A percentile compares a stretch with the other conserved stretches of the same genome.
Evolutionary conservation across 30 jellyfish, hydroid and myxozoan species (phyloP).

Genomic region (Morbakka virulenta): DNA sequence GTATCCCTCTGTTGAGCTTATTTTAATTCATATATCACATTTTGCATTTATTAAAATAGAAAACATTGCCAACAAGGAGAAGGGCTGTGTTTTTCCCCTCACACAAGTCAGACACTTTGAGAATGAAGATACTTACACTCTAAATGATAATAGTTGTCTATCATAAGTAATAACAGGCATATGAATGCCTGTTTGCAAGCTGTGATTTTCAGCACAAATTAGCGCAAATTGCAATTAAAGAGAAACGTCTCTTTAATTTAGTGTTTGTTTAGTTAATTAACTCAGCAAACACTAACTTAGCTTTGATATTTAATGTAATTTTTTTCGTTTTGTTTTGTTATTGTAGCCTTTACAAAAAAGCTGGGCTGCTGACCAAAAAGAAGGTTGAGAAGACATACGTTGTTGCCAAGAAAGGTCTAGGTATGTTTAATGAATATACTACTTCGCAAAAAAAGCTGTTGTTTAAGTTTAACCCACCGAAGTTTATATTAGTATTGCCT

Average conservation of each 20-base stretch:
- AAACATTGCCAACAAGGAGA: no score
- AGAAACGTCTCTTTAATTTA: no score
- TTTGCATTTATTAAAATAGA: no score
- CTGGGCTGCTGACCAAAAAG: conserved; percentile 80
- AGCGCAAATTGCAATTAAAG: background rate
- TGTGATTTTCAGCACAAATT: background rate
- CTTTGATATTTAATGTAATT: background rate
- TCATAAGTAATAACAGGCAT: no score
- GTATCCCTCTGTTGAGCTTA: no score
- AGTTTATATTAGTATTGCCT: no score
- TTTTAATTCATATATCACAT: no score
- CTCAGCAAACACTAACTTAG: background rate
- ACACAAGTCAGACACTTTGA: no score
- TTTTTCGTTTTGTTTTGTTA: background rate
- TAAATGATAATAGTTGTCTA: no score
- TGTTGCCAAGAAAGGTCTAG: conserved; percentile 89
- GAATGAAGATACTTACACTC: no score
- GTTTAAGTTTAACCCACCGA: background rate
- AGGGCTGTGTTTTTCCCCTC: no score
- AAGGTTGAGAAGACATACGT: conserved; percentile 86
- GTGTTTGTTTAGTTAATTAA: background rate
- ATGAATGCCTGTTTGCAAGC: no score
- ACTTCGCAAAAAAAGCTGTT: background rate
- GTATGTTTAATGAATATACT: conserved; percentile 20
- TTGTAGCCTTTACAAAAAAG: conserved; percentile 83